Percentiles rank a stretch among this genome's conserved stretches.
Conservation (phyloP, 2,888 invertebrate genomes). For the Erannis defoliaria region DNA sequence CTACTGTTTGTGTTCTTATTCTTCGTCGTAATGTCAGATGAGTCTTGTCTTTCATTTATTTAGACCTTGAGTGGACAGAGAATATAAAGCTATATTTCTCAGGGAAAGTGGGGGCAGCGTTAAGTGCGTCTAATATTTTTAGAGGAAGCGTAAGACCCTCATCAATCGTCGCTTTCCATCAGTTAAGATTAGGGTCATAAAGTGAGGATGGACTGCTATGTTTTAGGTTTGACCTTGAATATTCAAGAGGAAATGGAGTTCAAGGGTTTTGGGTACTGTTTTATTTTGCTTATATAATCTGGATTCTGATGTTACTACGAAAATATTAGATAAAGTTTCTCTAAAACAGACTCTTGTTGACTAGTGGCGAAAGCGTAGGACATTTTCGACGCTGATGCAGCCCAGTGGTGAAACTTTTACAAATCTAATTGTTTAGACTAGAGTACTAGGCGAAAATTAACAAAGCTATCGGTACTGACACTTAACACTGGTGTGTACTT, state of each 20-base stretch:
- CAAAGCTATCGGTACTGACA: too few relatives aligned
- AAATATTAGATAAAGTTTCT: too few relatives aligned
- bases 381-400: too few relatives aligned
- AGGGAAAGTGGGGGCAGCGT: conserved; percentile 25
- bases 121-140: conserved; percentile 37
- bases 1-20: conserved; percentile 43
- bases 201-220: conserved; percentile 28
- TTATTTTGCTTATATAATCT: neutral
- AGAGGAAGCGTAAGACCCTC: conserved; percentile 33
- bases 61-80: conserved; percentile 28
- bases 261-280: neutral
- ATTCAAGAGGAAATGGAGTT: conserved; percentile 3
- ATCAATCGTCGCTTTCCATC: conserved; percentile 36
- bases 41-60: conserved; percentile 41
- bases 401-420: too few relatives aligned
- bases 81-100: conserved; percentile 28
- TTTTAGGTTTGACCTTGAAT: conserved; percentile 27
- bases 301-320: neutral
- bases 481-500: too few relatives aligned
- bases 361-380: too few relatives aligned
- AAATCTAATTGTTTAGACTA: too few relatives aligned
- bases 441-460: too few relatives aligned
- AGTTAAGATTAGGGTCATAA: conserved; percentile 38
- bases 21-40: conserved; percentile 41
- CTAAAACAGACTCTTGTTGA: too few relatives aligned